Conservation (phyloP, 2,797 vertebrate species). For the Silurus aristotelis region DNA sequence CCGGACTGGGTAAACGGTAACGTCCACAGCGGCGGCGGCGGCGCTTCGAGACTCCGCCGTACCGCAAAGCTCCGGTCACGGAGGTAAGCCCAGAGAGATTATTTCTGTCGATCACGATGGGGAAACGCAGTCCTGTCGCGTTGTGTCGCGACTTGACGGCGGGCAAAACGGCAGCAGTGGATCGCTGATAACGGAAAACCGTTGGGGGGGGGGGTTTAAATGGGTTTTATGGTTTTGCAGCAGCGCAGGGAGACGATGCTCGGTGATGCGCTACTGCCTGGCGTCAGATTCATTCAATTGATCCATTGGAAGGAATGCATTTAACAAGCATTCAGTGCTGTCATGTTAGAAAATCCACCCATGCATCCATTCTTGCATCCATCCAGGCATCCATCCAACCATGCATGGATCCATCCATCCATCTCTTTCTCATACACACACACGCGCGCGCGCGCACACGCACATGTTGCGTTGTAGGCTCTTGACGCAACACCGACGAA, state of each 20-base stretch:
- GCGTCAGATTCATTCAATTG: too few relatives aligned
- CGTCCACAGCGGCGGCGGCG: not conserved
- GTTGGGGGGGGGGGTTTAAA: too few relatives aligned
- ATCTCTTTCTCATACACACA: not conserved
- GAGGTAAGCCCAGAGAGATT: not conserved
- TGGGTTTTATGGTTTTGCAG: not conserved
- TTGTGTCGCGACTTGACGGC: not conserved
- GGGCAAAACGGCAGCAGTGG: too few relatives aligned
- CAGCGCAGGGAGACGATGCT: too few relatives aligned
- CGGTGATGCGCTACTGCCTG: too few relatives aligned
- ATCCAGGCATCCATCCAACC: too few relatives aligned
- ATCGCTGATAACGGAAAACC: not conserved
- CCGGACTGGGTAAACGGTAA: not conserved
- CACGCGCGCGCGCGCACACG: not conserved
- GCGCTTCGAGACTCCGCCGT: not conserved
- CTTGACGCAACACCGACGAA: conserved; percentile 36
- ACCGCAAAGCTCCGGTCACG: not conserved
- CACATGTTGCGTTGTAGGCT: conserved; percentile 24
- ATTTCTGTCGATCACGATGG: not conserved
- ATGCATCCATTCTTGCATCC: too few relatives aligned
- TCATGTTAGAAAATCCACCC: not conserved
- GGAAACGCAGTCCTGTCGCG: not conserved
- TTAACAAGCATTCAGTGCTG: not conserved
- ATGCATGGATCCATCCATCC: not conserved
- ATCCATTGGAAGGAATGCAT: too few relatives aligned